Evolutionary conservation across 2,888 invertebrate genomes (phyloP), one percentile per base, ranked within the genome.

Genomic region (Reticulitermes lucifugus): DNA sequence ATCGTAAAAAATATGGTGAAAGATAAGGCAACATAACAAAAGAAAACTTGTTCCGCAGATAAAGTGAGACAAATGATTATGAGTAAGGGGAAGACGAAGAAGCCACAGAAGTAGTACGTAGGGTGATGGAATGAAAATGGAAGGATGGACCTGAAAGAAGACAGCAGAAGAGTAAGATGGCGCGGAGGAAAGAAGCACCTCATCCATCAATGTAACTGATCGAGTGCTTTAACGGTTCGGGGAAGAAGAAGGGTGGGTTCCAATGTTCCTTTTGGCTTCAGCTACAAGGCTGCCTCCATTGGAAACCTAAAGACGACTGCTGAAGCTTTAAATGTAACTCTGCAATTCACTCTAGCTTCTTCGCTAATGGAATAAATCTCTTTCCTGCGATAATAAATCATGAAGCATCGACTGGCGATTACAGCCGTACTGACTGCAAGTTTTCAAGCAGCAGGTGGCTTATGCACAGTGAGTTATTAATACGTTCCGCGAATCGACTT

Each of bases 141-240:
- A 71, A 35, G 71, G 71, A 71, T 9, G 35, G 14, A 9, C 35
- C 71, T 9, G 25, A 9, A 35, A 6, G 14, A 71, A n/a, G n/a
- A 70, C 10, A 70, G n/a, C 25, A n/a, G 10, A n/a, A 71, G 35
- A 9, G 29, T 14, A 29, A 71, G 71, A 71, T 71, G 25, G 71
- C 9, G 35, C 29, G 29, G 35, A 25, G 71, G 35, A 71, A 71
- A 25, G 25, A 71, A 71, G 29, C 29, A 71, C n/a, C 71, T 35
- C 71, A 71, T 71, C 71, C 71, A 71, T 71, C 71, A 71, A 71
- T 18, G 71, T 71, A 71, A 35, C 71, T 25, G 71, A 71, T 35
- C 71, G 71, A 71, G 71, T 71, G 14, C 35, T 71, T 71, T 71
- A 71, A 71, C 71, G 71, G 71, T 71, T 71, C 29, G 35, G 14